These are phyloP conservation scores for Apoda limacodes DNA, from an alignment of 2,888 invertebrate genomes.

Conservation along the genomic window DNA sequence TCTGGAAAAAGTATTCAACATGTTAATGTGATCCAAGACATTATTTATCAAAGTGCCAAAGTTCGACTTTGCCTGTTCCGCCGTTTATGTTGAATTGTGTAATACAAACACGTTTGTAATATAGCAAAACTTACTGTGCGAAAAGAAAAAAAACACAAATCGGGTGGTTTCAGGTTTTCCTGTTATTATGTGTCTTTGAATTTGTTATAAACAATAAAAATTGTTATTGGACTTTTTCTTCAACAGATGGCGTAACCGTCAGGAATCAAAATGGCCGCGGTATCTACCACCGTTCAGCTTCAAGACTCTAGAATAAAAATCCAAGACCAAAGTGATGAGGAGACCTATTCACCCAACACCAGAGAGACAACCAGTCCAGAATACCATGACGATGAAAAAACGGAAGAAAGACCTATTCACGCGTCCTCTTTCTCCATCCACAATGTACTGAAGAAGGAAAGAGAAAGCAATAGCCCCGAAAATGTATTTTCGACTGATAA, in stretches of 20 bases:
- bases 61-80: too few species aligned
- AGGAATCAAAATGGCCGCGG: slow-evolving; percentile 53
- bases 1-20: too few species aligned
- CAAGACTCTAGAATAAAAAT: slow-evolving; percentile 52
- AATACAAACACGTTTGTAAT: too few species aligned
- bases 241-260: slow-evolving; percentile 53
- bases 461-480: slow-evolving; percentile 55
- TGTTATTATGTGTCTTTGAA: too few species aligned
- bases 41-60: too few species aligned
- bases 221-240: too few species aligned
- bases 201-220: too few species aligned
- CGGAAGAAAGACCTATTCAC: slow-evolving; percentile 39
- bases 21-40: too few species aligned
- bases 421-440: slow-evolving; percentile 61
- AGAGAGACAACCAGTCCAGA: slow-evolving; percentile 53
- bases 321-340: slow-evolving; percentile 57
- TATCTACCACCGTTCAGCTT: slow-evolving; percentile 49
- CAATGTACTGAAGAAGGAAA: slow-evolving; percentile 60
- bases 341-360: slow-evolving; percentile 50
- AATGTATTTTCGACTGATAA: slow-evolving; percentile 64
- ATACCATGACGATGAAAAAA: slow-evolving; percentile 50
- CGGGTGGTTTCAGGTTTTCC: too few species aligned
- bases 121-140: too few species aligned
- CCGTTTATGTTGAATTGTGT: too few species aligned
- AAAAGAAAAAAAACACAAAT: too few species aligned